Base-by-base conservation (phyloP, 2,113 vertebrate species). In the Poecilia latipinna region DNA sequence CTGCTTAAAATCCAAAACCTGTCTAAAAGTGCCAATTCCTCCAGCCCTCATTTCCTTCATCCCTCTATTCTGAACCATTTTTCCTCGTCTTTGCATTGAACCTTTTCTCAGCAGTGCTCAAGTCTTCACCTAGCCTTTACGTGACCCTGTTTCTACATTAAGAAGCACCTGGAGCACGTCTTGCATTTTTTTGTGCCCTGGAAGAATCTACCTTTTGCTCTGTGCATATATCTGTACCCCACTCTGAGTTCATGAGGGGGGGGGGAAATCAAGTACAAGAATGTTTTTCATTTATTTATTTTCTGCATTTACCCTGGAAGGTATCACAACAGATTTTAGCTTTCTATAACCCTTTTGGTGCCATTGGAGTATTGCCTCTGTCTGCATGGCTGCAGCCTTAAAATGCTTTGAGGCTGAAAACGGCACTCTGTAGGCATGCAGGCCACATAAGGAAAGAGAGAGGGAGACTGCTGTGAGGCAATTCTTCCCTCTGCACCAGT, bases 401-500 rank as follows among this genome's bases (percentile, higher is more conserved):
- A 8, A 10, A 65, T 70, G 79, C 66, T 78, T 65, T 11, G 57
- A 26, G 66, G 31, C 54, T 24, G 65, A 79, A 65, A 77, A 61
- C 24, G 19, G 68, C 69, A 61, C 77, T 79, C 19, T 62, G 80
- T 78, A 35, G 79, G 69, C 77, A 84, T 66, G 75, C 54, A 44
- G 62, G 35, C 39, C 61, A 84, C 70, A 65, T 78, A 68, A 72
- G 76, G 32, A 69, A 35, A 48, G 57, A 26, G 29, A 19, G 61
- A 33, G 39, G 8, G 31, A 54, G 79, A 54, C 62, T 69, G 77
- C 64, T 72, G 80, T 60, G 74, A 77, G 32, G 67, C 80, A 76
- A 84, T 83, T 69, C 78, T 77, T 71, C 62, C 68, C 75, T 44
- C 82, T 89, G 87, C 75, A 68, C 75, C 79, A 77, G 12, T 51